Conservation (phyloP, 1,140 invertebrate genomes). For the Anoplolepis gracilipes region DNA sequence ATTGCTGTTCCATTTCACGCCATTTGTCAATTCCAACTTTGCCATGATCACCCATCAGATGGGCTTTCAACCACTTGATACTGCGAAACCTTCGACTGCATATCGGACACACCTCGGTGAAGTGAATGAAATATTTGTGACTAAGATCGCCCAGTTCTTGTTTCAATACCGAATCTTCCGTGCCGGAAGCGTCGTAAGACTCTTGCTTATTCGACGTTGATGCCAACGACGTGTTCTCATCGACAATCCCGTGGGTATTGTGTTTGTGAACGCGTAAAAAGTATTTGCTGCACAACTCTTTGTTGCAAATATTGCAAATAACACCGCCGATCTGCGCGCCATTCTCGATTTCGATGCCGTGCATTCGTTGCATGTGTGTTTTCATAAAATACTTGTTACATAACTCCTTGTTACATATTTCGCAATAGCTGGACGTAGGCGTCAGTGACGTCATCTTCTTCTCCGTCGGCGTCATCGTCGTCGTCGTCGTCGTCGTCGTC, state of each 20-base stretch:
- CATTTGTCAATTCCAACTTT: constrained; percentile 90
- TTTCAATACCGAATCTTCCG: constrained; percentile 86
- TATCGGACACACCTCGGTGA: constrained; percentile 93
- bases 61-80: constrained; percentile 95
- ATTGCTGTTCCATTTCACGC: constrained; percentile 88
- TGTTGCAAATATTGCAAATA: constrained; percentile 98
- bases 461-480: constrained; percentile 55
- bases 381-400: constrained; percentile 99
- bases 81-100: constrained; percentile 96
- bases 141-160: constrained; percentile 87
- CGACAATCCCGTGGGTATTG: constrained; percentile 98
- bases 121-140: constrained; percentile 89
- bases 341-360: constrained; percentile 98
- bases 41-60: constrained; percentile 95
- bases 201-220: constrained; percentile 65
- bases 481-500: constrained; percentile 21
- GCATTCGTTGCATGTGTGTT: constrained; percentile 99
- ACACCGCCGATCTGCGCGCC: constrained; percentile 96
- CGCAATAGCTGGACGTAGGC: constrained; percentile 96
- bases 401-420: constrained; percentile 99
- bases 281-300: constrained; percentile 99
- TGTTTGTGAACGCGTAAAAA: constrained; percentile 98
- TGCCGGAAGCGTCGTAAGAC: constrained; percentile 68
- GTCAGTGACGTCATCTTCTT: constrained; percentile 85
- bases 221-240: constrained; percentile 86